A percentile compares a stretch with the other conserved stretches of the same genome.
These are phyloP conservation scores for Stenoptilia bipunctidactyla DNA, from an alignment of 2,888 invertebrate genomes.

Conservation along the genomic window DNA sequence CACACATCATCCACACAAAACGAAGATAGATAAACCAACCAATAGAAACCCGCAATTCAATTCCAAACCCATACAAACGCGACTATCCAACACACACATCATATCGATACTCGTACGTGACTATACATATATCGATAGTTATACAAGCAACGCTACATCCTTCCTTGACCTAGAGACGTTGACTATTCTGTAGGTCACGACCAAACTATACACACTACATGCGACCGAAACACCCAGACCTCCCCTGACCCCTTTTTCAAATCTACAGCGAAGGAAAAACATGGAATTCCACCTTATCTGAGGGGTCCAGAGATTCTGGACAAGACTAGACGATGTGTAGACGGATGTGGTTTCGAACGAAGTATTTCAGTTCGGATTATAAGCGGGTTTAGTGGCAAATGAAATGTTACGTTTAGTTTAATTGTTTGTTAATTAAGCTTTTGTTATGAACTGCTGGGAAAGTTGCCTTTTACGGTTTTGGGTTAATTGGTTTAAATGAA, in stretches of 20 bases:
- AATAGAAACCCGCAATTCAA: background rate
- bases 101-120: too few relatives aligned
- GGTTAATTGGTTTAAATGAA: too few relatives aligned
- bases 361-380: background rate
- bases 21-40: too few relatives aligned
- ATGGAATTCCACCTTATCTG: background rate
- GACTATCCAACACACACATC: background rate
- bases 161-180: constrained; percentile 66
- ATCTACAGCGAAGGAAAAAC: background rate
- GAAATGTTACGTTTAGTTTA: constrained; percentile 15
- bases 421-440: too few relatives aligned
- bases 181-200: constrained; percentile 67
- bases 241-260: constrained; percentile 8
- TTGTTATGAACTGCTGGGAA: too few relatives aligned
- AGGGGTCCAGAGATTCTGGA: background rate
- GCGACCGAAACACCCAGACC: constrained; percentile 3
- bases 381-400: background rate
- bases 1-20: too few relatives aligned
- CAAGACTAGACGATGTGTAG: constrained; percentile 55
- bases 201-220: constrained; percentile 42
- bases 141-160: constrained; percentile 57
- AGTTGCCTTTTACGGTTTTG: too few relatives aligned
- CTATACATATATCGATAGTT: constrained; percentile 3
- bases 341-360: constrained; percentile 30
- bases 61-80: background rate